phyloP scores from a whole-genome alignment of 2,113 vertebrate species.

The Gobiocypris rarus region DNA sequence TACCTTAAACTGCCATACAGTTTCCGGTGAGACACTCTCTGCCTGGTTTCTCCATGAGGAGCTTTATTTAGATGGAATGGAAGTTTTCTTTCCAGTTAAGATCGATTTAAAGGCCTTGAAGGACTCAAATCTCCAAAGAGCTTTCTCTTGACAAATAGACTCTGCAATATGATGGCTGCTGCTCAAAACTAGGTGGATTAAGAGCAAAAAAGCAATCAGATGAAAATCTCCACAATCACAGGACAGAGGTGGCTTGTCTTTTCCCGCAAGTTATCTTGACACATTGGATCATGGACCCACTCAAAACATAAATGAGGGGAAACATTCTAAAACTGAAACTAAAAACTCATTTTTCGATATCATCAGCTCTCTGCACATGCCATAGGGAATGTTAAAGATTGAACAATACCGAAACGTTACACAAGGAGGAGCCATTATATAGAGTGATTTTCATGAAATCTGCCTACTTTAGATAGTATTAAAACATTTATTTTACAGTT shows the following conservation, averaged over 20 bases:
- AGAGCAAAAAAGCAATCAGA: constrained; percentile 34
- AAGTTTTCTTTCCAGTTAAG: background rate
- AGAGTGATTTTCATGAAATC: background rate
- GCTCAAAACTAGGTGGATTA: background rate
- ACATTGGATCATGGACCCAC: constrained; percentile 20
- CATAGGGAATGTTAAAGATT: background rate
- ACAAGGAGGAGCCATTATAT: constrained; percentile 21
- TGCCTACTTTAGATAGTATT: background rate
- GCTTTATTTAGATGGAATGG: constrained; percentile 4
- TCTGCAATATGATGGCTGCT: background rate
- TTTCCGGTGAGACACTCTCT: background rate
- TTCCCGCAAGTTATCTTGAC: constrained; percentile 11
- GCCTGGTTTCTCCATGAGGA: background rate
- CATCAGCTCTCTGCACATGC: background rate
- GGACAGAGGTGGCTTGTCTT: constrained; percentile 3
- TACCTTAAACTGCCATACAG: background rate
- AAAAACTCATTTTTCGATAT: constrained; percentile 21
- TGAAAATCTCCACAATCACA: constrained; percentile 15
- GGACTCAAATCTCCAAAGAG: background rate
- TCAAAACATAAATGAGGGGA: background rate
- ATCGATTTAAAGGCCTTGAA: background rate
- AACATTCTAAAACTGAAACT: constrained; percentile 6
- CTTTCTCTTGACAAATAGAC: background rate
- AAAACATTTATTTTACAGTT: no score
- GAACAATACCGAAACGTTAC: background rate